phyloP scores from a whole-genome alignment of 2,797 vertebrate genomes.

The Todus mexicanus region DNA sequence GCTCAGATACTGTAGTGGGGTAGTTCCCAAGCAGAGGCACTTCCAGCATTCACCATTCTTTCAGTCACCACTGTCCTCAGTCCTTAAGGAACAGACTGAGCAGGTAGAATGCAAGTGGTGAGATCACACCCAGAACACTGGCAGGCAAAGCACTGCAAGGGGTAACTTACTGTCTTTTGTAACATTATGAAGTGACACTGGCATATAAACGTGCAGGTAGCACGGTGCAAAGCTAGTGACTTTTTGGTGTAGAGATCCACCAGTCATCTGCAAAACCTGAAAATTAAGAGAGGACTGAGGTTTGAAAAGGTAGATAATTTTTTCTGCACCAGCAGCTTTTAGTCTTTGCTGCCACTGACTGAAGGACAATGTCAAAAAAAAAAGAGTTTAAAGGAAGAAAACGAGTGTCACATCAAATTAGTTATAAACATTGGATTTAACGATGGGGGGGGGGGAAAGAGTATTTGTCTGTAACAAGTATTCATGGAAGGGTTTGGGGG shows the following conservation, averaged over 20 bases:
- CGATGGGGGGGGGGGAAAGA: background rate
- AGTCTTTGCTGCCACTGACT: background rate
- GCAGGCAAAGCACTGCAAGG: background rate
- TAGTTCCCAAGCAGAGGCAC: background rate
- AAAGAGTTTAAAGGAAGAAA: background rate
- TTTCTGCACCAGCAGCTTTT: background rate
- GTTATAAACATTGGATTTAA: background rate
- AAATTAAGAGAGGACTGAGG: background rate
- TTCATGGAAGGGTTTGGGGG: no score
- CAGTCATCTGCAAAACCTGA: background rate
- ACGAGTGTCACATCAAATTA: background rate
- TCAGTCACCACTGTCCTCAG: background rate
- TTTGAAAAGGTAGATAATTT: background rate
- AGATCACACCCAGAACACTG: fast-evolving
- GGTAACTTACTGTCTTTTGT: background rate
- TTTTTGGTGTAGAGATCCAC: background rate
- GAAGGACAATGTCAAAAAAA: background rate
- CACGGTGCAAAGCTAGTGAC: background rate
- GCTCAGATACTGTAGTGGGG: background rate
- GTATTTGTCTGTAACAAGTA: background rate
- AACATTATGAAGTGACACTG: background rate
- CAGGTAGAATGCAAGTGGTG: background rate
- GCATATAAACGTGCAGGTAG: fast-evolving
- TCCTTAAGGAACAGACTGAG: background rate
- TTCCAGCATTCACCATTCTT: background rate